These are phyloP conservation scores for Augochlorella aurata DNA, from an alignment of 2,888 invertebrate species.

Conservation along the genomic window DNA sequence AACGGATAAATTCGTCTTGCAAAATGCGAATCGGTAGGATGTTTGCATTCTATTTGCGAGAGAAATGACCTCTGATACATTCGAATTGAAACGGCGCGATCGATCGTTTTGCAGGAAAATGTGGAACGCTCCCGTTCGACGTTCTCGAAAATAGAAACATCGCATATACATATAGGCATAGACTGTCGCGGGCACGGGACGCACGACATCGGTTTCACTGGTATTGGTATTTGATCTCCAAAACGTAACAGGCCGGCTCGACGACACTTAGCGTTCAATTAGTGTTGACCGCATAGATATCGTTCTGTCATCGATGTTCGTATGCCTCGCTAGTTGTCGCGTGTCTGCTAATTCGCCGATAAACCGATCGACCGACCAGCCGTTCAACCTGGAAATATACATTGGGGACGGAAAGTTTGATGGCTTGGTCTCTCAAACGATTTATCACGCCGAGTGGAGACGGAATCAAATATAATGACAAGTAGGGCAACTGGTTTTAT, in stretches of 20 bases:
- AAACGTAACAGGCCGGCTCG: neutral
- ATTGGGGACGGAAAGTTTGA: constrained; percentile 13
- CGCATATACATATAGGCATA: constrained; percentile 27
- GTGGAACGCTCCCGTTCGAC: constrained; percentile 51
- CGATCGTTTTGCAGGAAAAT: constrained; percentile 49
- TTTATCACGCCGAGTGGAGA: neutral
- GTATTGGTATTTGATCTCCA: constrained; percentile 12
- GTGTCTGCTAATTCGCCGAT: neutral
- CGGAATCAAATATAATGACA: neutral
- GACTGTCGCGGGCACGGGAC: neutral
- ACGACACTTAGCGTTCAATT: constrained; percentile 4
- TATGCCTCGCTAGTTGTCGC: neutral
- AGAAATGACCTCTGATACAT: constrained; percentile 7
- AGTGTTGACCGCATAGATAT: neutral
- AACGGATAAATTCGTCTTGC: neutral
- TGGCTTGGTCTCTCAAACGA: neutral
- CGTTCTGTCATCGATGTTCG: neutral
- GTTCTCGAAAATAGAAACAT: constrained; percentile 48
- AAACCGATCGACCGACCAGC: neutral
- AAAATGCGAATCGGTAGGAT: neutral
- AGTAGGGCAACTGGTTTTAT: neutral
- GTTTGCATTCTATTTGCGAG: neutral
- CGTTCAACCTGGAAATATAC: constrained; percentile 4
- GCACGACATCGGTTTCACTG: neutral
- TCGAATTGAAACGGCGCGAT: constrained; percentile 37